These are phyloP conservation scores for Brachionus manjavacas DNA, from an alignment of 1,140 invertebrate genomes.

Conservation along the genomic window DNA sequence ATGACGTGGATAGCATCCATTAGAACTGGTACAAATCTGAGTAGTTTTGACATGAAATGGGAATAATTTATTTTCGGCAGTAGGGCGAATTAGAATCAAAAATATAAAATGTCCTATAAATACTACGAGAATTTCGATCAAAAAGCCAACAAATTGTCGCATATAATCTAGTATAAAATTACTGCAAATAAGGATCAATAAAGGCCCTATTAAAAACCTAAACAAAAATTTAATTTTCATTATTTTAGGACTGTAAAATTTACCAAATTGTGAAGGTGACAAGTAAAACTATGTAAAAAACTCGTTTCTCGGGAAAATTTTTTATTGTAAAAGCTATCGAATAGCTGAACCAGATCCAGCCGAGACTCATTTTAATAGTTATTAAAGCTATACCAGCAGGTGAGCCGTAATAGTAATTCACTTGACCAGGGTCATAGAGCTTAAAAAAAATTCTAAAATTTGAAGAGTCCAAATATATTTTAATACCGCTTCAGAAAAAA, in stretches of 20 bases:
- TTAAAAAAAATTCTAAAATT: conserved; percentile 50
- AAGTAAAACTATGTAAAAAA: conserved; percentile 70
- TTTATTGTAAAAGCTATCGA: conserved; percentile 74
- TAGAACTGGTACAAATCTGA: conserved; percentile 59
- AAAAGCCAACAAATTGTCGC: conserved; percentile 72
- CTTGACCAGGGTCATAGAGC: conserved; percentile 80
- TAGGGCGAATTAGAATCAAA: conserved; percentile 72
- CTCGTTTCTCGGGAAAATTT: conserved; percentile 72
- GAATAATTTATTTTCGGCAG: conserved; percentile 75
- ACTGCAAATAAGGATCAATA: conserved; percentile 73
- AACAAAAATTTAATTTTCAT: not conserved
- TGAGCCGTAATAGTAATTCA: conserved; percentile 82
- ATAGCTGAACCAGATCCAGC: conserved; percentile 78
- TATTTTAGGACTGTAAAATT: conserved; percentile 44
- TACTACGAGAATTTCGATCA: conserved; percentile 68
- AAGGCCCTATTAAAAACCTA: conserved; percentile 68
- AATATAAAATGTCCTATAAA: conserved; percentile 66
- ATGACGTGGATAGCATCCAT: conserved; percentile 42
- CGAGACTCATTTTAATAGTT: conserved; percentile 66
- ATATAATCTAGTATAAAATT: conserved; percentile 77
- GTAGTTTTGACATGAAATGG: conserved; percentile 78
- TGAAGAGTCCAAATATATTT: not conserved
- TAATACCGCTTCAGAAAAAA: conserved; percentile 69
- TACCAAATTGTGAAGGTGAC: conserved; percentile 74
- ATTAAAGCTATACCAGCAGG: conserved; percentile 77